Percentiles rank a stretch among this genome's conserved stretches.
Evolutionary conservation across 2,888 invertebrate species (phyloP).

Genomic region (Branchellion lobata): DNA sequence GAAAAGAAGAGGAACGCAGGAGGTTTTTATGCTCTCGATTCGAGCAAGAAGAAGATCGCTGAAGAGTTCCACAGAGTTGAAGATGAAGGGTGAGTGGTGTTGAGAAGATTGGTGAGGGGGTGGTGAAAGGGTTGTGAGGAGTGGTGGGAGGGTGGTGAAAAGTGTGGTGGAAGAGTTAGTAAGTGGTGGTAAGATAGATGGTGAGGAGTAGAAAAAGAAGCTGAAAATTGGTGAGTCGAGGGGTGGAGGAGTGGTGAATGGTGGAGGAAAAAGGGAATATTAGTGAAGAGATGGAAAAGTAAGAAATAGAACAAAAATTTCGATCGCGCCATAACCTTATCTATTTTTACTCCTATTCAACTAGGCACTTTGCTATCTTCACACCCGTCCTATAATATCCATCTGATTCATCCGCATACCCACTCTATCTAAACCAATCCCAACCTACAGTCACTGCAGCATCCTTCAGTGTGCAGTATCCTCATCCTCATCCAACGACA

Average conservation of each 20-base stretch:
- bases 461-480: slow-evolving; percentile 18
- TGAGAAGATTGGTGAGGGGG: background rate
- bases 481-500: background rate
- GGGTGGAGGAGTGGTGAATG: background rate
- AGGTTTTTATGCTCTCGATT: background rate
- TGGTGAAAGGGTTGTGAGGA: background rate
- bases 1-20: background rate
- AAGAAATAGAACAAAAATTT: no score
- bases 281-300: no score
- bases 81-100: slow-evolving; percentile 5
- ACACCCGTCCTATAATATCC: background rate
- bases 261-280: background rate
- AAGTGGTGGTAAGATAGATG: background rate
- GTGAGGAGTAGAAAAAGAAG: background rate
- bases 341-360: background rate
- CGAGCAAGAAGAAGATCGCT: background rate
- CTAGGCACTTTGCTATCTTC: background rate
- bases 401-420: background rate
- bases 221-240: background rate
- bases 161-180: background rate
- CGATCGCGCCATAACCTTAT: no score
- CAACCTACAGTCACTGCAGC: slow-evolving; percentile 2
- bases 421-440: no score
- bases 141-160: background rate
- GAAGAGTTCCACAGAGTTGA: background rate